phyloP scores from a whole-genome alignment of 2,113 vertebrate genomes.

The Centropristis striata region DNA sequence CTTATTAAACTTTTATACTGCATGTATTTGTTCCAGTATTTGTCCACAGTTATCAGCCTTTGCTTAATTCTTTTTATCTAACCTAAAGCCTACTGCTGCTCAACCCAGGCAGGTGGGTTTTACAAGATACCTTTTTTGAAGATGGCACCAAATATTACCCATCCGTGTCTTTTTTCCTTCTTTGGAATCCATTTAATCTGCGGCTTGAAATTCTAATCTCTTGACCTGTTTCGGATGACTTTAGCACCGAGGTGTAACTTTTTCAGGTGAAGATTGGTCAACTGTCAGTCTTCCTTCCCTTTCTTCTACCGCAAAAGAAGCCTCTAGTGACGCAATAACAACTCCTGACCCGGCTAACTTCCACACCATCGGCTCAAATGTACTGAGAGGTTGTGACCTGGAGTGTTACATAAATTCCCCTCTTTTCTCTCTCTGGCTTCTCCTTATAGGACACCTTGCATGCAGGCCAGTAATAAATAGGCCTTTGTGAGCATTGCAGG shows the following conservation, averaged over 20 bases:
- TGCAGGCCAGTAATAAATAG: conserved; percentile 54
- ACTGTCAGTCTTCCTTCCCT: conserved; percentile 29
- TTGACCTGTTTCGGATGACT: neutral
- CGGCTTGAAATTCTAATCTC: neutral
- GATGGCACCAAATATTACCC: neutral
- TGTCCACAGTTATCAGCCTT: too few species aligned
- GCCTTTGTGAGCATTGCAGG: conserved; percentile 54
- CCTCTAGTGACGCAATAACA: conserved; percentile 7
- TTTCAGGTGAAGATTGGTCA: conserved; percentile 24
- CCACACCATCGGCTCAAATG: conserved; percentile 10
- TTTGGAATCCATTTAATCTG: neutral
- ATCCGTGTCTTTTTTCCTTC: neutral
- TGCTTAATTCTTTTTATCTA: too few species aligned
- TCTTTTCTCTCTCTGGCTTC: conserved; percentile 35
- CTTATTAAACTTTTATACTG: too few species aligned
- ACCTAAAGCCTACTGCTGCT: too few species aligned
- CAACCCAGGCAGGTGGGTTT: too few species aligned
- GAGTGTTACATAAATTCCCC: conserved; percentile 55
- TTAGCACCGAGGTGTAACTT: conserved; percentile 10
- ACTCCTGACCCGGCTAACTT: conserved; percentile 42
- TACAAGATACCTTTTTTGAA: neutral
- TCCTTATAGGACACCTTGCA: conserved; percentile 58
- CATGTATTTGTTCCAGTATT: too few species aligned
- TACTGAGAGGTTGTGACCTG: conserved; percentile 51
- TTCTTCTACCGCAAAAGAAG: conserved; percentile 19